phyloP scores from a whole-genome alignment of 1,140 invertebrate genomes.

The Pollicipes pollicipes region DNA sequence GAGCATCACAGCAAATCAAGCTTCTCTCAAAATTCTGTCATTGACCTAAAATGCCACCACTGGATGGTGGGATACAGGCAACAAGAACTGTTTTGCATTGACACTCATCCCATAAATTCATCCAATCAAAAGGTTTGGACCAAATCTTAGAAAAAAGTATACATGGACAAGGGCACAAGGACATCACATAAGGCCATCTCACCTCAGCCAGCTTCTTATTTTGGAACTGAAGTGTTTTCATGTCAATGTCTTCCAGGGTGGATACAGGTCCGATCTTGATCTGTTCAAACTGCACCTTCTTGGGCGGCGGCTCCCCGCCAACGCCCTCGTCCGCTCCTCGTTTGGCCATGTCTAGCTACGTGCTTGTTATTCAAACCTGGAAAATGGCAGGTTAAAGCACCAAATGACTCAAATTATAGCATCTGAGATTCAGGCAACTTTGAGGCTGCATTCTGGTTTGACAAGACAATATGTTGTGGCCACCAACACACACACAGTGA shows the following conservation, averaged over 20 bases:
- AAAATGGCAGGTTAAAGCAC: constrained; percentile 40
- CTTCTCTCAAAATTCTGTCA: too few relatives aligned
- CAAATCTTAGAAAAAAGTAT: too few relatives aligned
- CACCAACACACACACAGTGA: not conserved
- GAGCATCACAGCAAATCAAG: too few relatives aligned
- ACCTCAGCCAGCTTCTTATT: constrained; percentile 90
- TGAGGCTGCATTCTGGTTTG: too few relatives aligned
- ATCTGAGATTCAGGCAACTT: too few relatives aligned
- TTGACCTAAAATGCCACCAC: too few relatives aligned
- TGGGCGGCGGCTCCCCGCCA: constrained; percentile 31
- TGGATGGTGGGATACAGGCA: too few relatives aligned
- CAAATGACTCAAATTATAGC: constrained; percentile 49
- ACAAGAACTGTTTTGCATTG: too few relatives aligned
- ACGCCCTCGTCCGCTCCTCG: constrained; percentile 37
- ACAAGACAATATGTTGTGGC: constrained; percentile 36
- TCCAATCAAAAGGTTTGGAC: too few relatives aligned
- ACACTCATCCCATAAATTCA: too few relatives aligned
- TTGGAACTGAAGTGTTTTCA: constrained; percentile 90
- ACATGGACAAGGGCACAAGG: too few relatives aligned
- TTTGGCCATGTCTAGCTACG: constrained; percentile 41
- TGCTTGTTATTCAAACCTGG: constrained; percentile 9
- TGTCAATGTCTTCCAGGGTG: constrained; percentile 89
- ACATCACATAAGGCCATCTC: too few relatives aligned
- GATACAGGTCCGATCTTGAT: constrained; percentile 79
- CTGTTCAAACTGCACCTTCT: constrained; percentile 85